A percentile compares a stretch with the other conserved stretches of the same genome.
Evolutionary conservation across 1,140 invertebrate genomes (phyloP).

Genomic region (Habropoda laboriosa): DNA sequence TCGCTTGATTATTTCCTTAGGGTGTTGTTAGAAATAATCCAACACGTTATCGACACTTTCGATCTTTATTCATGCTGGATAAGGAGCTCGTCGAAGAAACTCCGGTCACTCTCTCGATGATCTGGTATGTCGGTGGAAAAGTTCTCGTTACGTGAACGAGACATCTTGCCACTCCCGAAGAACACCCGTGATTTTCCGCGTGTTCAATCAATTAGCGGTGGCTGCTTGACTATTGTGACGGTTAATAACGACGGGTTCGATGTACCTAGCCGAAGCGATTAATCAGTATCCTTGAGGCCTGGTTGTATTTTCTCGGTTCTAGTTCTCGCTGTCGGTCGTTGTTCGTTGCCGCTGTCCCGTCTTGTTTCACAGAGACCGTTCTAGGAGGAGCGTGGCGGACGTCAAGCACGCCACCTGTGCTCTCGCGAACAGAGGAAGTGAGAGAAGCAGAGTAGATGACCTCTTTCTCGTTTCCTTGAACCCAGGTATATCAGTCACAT

Average conservation of each 20-base stretch:
- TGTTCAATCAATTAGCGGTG: slow-evolving; percentile 42
- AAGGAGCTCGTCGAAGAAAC: too few species aligned
- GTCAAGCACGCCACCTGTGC: slow-evolving; percentile 50
- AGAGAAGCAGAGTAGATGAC: slow-evolving; percentile 43
- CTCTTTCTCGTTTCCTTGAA: slow-evolving; percentile 65
- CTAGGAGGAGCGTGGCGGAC: slow-evolving; percentile 35
- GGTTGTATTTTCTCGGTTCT: neutral
- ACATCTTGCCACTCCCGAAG: too few species aligned
- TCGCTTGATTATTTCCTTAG: too few species aligned
- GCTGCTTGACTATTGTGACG: slow-evolving; percentile 21
- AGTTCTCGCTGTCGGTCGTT: neutral
- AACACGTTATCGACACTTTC: too few species aligned
- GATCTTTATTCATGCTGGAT: too few species aligned
- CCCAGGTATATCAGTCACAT: slow-evolving; percentile 63
- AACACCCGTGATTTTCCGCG: neutral
- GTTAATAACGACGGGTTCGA: slow-evolving; percentile 35
- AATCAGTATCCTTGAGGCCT: slow-evolving; percentile 53
- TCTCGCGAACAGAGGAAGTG: neutral
- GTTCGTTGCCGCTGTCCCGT: neutral
- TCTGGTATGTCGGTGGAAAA: neutral
- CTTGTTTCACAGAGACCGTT: slow-evolving; percentile 10
- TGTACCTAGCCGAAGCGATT: slow-evolving; percentile 37
- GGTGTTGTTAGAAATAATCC: too few species aligned
- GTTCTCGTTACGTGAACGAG: neutral
- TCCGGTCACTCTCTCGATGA: too few species aligned